These are phyloP conservation scores for Stenodema calcarata DNA, from an alignment of 2,888 invertebrate genomes.

Conservation along the genomic window DNA sequence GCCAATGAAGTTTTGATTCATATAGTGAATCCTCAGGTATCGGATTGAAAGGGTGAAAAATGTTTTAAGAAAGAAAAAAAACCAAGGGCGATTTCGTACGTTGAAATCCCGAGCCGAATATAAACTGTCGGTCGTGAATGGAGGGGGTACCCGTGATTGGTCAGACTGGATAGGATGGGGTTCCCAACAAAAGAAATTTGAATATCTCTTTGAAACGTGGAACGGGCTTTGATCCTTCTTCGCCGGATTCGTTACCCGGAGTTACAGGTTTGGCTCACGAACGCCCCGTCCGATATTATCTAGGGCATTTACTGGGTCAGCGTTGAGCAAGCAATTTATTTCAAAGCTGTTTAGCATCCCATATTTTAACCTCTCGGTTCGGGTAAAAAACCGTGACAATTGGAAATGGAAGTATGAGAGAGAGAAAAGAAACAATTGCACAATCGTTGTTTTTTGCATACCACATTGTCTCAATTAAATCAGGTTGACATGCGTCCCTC, in stretches of 20 bases:
- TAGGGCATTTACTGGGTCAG: slow-evolving; percentile 19
- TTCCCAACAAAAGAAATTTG: slow-evolving; percentile 46
- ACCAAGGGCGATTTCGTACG: slow-evolving; percentile 37
- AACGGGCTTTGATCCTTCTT: slow-evolving; percentile 33
- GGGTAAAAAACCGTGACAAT: neutral
- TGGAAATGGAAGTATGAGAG: neutral
- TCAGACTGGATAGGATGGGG: slow-evolving; percentile 14
- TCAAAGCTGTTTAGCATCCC: neutral
- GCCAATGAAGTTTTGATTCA: too few relatives aligned
- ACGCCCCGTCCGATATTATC: slow-evolving; percentile 13
- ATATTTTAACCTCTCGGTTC: neutral
- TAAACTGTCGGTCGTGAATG: neutral
- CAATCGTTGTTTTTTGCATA: neutral
- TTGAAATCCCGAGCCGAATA: slow-evolving; percentile 24
- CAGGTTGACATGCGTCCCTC: neutral
- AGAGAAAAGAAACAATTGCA: neutral
- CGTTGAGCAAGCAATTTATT: slow-evolving; percentile 28
- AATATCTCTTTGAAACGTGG: slow-evolving; percentile 32
- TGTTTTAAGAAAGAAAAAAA: neutral
- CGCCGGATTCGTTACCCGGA: slow-evolving; percentile 40
- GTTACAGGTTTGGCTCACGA: slow-evolving; percentile 44
- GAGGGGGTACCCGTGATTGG: slow-evolving; percentile 39
- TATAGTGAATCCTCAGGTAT: neutral
- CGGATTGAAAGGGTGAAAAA: neutral
- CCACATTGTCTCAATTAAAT: neutral